These are phyloP conservation scores for Limnephilus marmoratus DNA, from an alignment of 2,888 invertebrate genomes.

Conservation along the genomic window DNA sequence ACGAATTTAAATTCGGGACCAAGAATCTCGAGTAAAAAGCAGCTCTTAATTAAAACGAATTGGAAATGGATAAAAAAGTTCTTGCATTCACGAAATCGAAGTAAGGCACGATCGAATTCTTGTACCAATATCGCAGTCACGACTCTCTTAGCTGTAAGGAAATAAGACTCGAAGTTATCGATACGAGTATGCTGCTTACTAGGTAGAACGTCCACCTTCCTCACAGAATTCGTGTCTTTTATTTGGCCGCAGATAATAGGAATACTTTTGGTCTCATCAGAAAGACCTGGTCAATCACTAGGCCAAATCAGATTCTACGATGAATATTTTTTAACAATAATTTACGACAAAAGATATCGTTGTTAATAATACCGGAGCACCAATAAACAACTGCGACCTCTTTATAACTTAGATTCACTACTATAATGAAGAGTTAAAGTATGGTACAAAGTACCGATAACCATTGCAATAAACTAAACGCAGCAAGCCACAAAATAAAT, in stretches of 20 bases:
- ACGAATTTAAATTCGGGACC: neutral
- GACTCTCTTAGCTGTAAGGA: neutral
- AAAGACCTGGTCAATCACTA: neutral
- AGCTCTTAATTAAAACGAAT: neutral
- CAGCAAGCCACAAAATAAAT: neutral
- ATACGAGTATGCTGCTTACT: neutral
- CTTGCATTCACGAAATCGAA: neutral
- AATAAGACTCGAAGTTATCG: neutral
- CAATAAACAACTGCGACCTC: neutral
- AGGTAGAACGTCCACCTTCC: neutral
- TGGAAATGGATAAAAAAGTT: neutral
- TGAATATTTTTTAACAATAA: neutral
- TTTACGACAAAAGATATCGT: neutral
- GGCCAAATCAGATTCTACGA: too few relatives aligned
- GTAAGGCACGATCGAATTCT: conserved; percentile 9
- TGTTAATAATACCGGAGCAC: neutral
- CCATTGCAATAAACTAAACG: neutral
- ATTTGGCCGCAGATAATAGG: neutral
- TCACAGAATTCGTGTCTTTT: neutral
- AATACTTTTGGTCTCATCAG: neutral
- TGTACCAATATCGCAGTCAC: neutral
- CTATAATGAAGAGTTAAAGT: neutral
- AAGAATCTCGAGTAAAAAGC: neutral
- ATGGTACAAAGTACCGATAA: neutral
- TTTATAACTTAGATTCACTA: neutral